Percentiles rank a stretch among this genome's conserved stretches.
phyloP scores from a whole-genome alignment of 1,140 invertebrate species.

The Euwallacea fornicatus region DNA sequence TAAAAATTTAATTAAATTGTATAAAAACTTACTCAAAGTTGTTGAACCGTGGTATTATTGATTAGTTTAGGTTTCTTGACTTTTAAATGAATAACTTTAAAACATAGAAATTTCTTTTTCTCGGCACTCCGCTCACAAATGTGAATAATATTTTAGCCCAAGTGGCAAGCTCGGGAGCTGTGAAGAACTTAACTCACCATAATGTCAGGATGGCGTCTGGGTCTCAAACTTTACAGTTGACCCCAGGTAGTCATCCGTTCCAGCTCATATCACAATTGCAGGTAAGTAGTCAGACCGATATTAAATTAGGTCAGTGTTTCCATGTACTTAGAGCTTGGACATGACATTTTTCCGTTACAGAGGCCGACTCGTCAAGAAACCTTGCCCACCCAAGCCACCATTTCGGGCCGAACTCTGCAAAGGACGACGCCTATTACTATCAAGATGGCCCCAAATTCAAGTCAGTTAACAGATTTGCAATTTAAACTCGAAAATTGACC shows the following conservation, averaged over 20 bases:
- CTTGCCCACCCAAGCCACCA: constrained; percentile 53
- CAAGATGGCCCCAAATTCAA: constrained; percentile 64
- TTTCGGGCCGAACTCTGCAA: constrained; percentile 58
- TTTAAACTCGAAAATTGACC: constrained; percentile 44
- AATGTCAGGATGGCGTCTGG: constrained; percentile 55
- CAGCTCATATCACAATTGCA: constrained; percentile 62
- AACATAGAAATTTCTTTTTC: too few species aligned
- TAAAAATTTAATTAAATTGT: not conserved
- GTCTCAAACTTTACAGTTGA: constrained; percentile 41
- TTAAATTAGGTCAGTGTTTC: not conserved
- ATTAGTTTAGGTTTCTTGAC: too few species aligned
- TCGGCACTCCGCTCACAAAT: too few species aligned
- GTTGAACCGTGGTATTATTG: not conserved
- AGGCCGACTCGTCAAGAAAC: constrained; percentile 58
- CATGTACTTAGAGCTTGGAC: not conserved
- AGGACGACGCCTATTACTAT: constrained; percentile 61
- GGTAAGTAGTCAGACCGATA: constrained; percentile 3
- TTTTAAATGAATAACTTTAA: too few species aligned
- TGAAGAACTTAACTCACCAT: constrained; percentile 65
- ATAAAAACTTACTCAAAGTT: constrained; percentile 7
- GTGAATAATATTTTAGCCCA: constrained; percentile 56
- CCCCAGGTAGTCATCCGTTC: constrained; percentile 57
- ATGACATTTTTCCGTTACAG: constrained; percentile 33
- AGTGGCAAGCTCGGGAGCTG: constrained; percentile 62
- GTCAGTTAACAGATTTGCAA: constrained; percentile 55